Evolutionary conservation across 1,140 invertebrate genomes (phyloP).

Genomic region (Ooceraea biroi): DNA sequence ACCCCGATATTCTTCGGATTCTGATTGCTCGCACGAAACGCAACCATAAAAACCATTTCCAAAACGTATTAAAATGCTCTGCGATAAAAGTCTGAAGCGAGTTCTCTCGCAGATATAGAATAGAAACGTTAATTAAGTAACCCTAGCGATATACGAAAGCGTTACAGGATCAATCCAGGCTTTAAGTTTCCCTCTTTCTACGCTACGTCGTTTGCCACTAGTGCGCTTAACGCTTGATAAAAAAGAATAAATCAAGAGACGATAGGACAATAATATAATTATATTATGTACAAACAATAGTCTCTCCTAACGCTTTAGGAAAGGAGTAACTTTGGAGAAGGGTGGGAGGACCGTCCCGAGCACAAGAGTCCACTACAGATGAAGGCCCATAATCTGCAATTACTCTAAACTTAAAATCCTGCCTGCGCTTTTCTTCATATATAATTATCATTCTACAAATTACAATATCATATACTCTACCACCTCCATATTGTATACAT

Average conservation of each 20-base stretch:
- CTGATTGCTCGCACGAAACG: slow-evolving; percentile 19
- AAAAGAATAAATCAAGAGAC: slow-evolving; percentile 80
- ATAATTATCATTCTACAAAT: slow-evolving; percentile 76
- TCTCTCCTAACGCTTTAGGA: slow-evolving; percentile 78
- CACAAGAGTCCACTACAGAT: slow-evolving; percentile 78
- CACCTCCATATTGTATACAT: slow-evolving; percentile 62
- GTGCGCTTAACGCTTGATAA: slow-evolving; percentile 77
- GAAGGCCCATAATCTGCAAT: slow-evolving; percentile 80
- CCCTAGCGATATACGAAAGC: background rate
- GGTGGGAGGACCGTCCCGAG: slow-evolving; percentile 78
- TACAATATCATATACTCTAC: slow-evolving; percentile 73
- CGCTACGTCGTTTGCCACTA: slow-evolving; percentile 67
- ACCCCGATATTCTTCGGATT: background rate
- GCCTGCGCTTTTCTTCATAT: slow-evolving; percentile 67
- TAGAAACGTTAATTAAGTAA: slow-evolving; percentile 26
- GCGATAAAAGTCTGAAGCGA: background rate
- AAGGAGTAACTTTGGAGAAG: slow-evolving; percentile 81
- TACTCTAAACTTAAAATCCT: slow-evolving; percentile 78
- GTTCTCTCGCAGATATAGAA: background rate
- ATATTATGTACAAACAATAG: slow-evolving; percentile 83
- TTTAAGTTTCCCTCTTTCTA: slow-evolving; percentile 80
- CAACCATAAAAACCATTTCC: slow-evolving; percentile 44
- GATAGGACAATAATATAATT: slow-evolving; percentile 78
- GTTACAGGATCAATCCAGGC: slow-evolving; percentile 73
- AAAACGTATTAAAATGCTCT: slow-evolving; percentile 45